Percentiles rank a stretch among this genome's conserved stretches.
These are phyloP conservation scores for Chelon labrosus DNA, from an alignment of 2,797 vertebrate genomes.

Conservation along the genomic window DNA sequence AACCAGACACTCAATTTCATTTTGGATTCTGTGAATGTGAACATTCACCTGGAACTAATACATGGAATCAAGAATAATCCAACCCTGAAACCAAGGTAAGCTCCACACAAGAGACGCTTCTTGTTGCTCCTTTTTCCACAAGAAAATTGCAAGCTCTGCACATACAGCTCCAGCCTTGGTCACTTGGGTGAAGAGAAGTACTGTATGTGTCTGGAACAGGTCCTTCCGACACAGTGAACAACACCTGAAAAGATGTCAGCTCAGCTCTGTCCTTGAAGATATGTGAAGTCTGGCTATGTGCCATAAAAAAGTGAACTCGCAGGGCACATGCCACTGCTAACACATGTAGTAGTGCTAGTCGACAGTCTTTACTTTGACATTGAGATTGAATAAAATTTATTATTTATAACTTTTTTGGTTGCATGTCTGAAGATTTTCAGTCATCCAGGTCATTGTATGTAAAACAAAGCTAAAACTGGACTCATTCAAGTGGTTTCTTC, in stretches of 20 bases:
- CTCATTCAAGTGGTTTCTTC: too few relatives aligned
- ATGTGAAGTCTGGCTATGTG: background rate
- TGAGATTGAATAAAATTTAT: too few relatives aligned
- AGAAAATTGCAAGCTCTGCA: background rate
- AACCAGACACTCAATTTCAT: slow-evolving; percentile 22
- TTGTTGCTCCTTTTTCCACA: slow-evolving; percentile 3
- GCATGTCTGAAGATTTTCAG: too few relatives aligned
- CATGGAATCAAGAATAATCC: slow-evolving; percentile 23
- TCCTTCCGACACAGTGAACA: background rate
- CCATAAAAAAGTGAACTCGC: slow-evolving; percentile 1
- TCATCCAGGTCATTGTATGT: too few relatives aligned
- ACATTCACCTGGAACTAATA: slow-evolving; percentile 21
- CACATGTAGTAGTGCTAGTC: background rate
- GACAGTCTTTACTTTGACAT: background rate
- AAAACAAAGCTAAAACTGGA: too few relatives aligned
- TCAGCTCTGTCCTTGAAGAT: slow-evolving; percentile 3
- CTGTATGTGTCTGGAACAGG: background rate
- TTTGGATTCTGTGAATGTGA: slow-evolving; percentile 24
- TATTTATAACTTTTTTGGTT: too few relatives aligned
- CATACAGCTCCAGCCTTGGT: background rate
- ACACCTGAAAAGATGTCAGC: slow-evolving; percentile 12
- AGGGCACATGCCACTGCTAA: slow-evolving; percentile 3
- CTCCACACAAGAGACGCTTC: background rate
- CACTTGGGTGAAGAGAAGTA: background rate
- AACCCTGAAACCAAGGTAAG: slow-evolving; percentile 16